Conservation (phyloP, 2,113 vertebrate species). For the Coregonus clupeaformis region DNA sequence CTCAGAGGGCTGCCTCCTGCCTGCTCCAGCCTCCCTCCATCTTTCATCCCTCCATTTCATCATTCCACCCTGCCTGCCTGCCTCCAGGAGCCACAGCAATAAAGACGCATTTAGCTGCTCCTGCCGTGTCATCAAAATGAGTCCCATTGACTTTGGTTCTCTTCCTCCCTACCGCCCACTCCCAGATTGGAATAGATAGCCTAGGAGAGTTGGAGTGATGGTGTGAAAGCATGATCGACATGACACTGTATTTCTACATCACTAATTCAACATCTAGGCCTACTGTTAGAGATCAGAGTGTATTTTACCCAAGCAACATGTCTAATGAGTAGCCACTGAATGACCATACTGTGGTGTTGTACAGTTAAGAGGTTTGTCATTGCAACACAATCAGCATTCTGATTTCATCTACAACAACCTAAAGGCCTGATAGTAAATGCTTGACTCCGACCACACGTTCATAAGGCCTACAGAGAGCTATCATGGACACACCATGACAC, state of each 20-base stretch:
- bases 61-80: slow-evolving; percentile 34
- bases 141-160: slow-evolving; percentile 63
- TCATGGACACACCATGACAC: slow-evolving; percentile 1
- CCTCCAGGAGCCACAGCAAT: slow-evolving; percentile 46
- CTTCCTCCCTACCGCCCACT: slow-evolving; percentile 46
- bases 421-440: background rate
- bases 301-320: too few species aligned
- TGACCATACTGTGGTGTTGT: background rate
- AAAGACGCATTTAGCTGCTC: slow-evolving; percentile 59
- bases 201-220: slow-evolving; percentile 41
- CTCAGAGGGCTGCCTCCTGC: slow-evolving; percentile 28
- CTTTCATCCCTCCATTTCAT: slow-evolving; percentile 48
- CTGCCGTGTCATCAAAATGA: slow-evolving; percentile 69
- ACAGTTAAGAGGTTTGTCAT: background rate
- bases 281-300: background rate
- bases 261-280: background rate
- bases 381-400: background rate
- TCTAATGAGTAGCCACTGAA: slow-evolving; percentile 37
- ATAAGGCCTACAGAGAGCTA: background rate
- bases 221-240: background rate
- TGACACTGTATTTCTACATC: background rate
- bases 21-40: slow-evolving; percentile 35
- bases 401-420: background rate
- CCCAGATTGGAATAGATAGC: slow-evolving; percentile 43
- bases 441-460: background rate